Evolutionary conservation across 2,113 vertebrate genomes (phyloP), one percentile per base, ranked within the genome.

Genomic region (Poeciliopsis turrubarensis): DNA sequence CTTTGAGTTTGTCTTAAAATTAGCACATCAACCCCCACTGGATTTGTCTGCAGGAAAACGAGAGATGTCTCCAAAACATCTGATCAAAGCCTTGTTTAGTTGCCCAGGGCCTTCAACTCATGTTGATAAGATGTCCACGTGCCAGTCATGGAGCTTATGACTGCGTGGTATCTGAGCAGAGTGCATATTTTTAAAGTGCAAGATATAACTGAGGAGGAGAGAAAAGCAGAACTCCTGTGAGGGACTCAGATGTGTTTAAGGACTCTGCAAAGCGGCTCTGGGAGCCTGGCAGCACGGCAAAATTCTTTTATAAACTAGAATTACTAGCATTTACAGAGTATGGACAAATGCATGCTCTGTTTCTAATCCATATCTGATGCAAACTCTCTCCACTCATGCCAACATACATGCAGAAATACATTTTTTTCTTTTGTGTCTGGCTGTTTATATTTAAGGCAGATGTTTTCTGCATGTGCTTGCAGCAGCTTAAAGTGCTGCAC

Each of bases 161-260:
- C 65, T 78, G 64, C 73, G 51, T 83, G 68, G 85, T 93, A 88
- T 93, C 88, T 81, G 79, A 87, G 90, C 87, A 92, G 89, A 92
- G 83, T 88, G 87, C 90, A 90, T 93, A 91, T 93, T 92, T 94
- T 93, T 89, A 91, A 92, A 92, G 82, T 83, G 85, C 51, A 65
- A 65, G 72, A 85, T 85, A 69, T 81, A 88, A 86, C 81, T 15
- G 22, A 80, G 81, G 68, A 84, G 78, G 61, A 82, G 63, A 74
- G 65, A 26, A 76, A 70, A 78, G 74, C 22, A 65, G 71, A 77
- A 81, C 73, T 82, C 78, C 64, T 81, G 39, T 85, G 79, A 88
- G 84, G 81, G 80, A 78, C 83, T 75, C 80, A 70, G 85, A 92
- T 78, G 87, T 69, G 79, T 92, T 91, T 85, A 83, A 87, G 80